Conservation (phyloP, 2,113 vertebrate genomes). For the Caranx ignobilis region DNA sequence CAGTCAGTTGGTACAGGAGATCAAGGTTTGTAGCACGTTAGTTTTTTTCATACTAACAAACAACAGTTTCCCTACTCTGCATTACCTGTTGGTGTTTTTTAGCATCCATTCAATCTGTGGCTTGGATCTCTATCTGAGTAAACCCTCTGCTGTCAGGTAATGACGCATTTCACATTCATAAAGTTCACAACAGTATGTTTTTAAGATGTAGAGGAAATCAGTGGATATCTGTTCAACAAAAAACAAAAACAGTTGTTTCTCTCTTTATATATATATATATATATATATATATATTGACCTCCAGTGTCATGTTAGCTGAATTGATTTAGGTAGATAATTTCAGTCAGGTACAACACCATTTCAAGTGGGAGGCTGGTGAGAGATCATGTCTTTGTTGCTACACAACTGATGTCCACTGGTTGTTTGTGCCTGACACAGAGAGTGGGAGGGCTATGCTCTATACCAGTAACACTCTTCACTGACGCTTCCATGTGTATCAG, state of each 20-base stretch:
- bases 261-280: too few relatives aligned
- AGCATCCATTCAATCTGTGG: slow-evolving; percentile 1
- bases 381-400: not conserved
- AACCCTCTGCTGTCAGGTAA: slow-evolving; percentile 1
- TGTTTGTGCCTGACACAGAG: too few relatives aligned
- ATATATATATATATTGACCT: not conserved
- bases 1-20: slow-evolving; percentile 41
- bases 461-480: not conserved
- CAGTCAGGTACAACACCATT: not conserved
- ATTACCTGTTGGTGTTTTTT: slow-evolving; percentile 5
- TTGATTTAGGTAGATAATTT: not conserved
- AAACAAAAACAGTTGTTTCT: too few relatives aligned
- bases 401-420: not conserved
- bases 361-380: not conserved
- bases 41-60: slow-evolving; percentile 35
- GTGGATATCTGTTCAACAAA: not conserved
- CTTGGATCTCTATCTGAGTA: not conserved
- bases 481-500: not conserved
- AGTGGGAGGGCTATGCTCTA: not conserved
- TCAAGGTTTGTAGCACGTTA: slow-evolving; percentile 64
- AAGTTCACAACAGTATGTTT: not conserved
- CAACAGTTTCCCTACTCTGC: slow-evolving; percentile 14
- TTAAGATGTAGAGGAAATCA: not conserved
- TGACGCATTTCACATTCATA: not conserved
- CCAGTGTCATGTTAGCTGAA: not conserved